Percentiles rank a stretch among this genome's conserved stretches.
Conservation (phyloP, 2,888 invertebrate species). For the Agrochola macilenta region DNA sequence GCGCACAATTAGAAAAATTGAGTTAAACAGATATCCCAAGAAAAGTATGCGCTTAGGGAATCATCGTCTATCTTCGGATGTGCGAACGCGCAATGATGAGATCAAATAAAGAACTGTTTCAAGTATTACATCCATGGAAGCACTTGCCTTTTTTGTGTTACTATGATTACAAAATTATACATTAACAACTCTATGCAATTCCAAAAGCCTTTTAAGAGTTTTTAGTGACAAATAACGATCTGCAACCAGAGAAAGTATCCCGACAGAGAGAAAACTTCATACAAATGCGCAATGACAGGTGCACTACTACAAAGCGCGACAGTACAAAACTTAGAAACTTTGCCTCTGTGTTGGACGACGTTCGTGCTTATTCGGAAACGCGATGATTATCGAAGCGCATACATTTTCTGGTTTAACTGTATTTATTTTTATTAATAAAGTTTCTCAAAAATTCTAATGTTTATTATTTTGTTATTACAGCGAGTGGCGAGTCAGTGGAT, state of each 20-base stretch:
- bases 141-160: neutral
- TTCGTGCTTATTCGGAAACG: neutral
- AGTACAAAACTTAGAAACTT: neutral
- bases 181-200: too few relatives aligned
- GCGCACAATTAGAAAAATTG: too few relatives aligned
- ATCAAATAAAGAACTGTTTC: neutral
- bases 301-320: neutral
- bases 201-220: neutral
- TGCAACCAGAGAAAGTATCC: neutral
- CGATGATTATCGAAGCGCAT: neutral
- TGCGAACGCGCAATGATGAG: neutral
- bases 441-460: neutral
- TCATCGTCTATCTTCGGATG: too few relatives aligned
- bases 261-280: neutral
- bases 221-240: neutral
- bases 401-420: neutral
- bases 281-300: neutral
- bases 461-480: constrained; percentile 80
- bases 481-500: constrained; percentile 95
- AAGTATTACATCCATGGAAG: neutral
- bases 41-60: neutral
- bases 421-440: neutral
- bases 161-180: too few relatives aligned
- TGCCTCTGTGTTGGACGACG: neutral
- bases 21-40: neutral